Conservation (phyloP, 2,888 invertebrate species). For the Archips xylosteana region DNA sequence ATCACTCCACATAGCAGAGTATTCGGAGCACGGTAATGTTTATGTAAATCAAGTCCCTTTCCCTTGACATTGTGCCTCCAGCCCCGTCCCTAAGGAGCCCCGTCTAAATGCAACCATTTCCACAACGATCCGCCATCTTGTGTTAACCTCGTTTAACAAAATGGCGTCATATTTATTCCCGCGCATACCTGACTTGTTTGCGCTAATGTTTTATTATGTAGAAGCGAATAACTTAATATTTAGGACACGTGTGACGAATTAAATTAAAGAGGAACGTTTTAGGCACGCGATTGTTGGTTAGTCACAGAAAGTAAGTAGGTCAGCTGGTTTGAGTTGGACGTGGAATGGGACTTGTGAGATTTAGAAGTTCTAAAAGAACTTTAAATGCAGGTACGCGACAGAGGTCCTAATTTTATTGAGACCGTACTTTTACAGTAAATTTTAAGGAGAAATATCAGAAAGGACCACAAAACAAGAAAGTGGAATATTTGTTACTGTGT, state of each 20-base stretch:
- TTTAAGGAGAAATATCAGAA: not conserved
- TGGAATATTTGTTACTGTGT: not conserved
- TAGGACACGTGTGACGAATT: slow-evolving; percentile 3
- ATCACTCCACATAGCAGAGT: slow-evolving; percentile 37
- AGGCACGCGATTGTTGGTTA: slow-evolving; percentile 3
- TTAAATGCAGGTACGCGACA: slow-evolving; percentile 2
- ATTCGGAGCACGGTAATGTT: slow-evolving; percentile 39
- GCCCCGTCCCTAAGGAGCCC: slow-evolving; percentile 24
- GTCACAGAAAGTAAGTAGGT: slow-evolving; percentile 1
- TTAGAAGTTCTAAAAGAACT: slow-evolving; percentile 6
- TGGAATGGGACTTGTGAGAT: not conserved
- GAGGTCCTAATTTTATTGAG: not conserved
- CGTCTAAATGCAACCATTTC: slow-evolving; percentile 40
- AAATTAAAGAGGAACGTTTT: slow-evolving; percentile 20
- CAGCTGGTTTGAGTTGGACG: not conserved
- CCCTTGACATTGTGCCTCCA: slow-evolving; percentile 37
- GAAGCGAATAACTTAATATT: slow-evolving; percentile 26
- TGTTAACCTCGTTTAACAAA: slow-evolving; percentile 41
- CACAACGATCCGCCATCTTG: slow-evolving; percentile 39
- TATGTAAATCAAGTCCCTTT: slow-evolving; percentile 41
- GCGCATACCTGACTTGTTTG: slow-evolving; percentile 35
- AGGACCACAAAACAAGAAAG: not conserved
- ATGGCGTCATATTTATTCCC: slow-evolving; percentile 41
- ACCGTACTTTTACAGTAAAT: not conserved
- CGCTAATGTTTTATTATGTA: slow-evolving; percentile 35